These are phyloP conservation scores for Oreochromis grahami DNA, from an alignment of 2,797 vertebrate genomes.

Conservation along the genomic window DNA sequence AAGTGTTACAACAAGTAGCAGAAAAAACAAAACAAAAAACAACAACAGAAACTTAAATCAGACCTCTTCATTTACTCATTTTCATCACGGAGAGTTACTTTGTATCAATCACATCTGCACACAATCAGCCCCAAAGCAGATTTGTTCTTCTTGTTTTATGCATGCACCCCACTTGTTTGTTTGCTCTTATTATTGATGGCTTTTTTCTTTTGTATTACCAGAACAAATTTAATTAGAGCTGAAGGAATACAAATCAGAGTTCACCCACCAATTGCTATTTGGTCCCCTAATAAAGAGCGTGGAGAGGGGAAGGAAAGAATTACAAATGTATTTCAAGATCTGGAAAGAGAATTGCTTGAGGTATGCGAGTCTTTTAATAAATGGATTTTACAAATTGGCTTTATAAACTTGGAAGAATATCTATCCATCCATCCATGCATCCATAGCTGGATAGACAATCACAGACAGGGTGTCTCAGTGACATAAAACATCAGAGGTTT, in stretches of 20 bases:
- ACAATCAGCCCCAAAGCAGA: constrained; percentile 47
- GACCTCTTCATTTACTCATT: constrained; percentile 25
- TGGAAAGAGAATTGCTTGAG: constrained; percentile 35
- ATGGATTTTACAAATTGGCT: constrained; percentile 29
- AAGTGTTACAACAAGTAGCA: not conserved
- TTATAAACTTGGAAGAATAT: not conserved
- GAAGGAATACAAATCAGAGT: constrained; percentile 65
- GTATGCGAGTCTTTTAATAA: constrained; percentile 42
- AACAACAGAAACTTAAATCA: not conserved
- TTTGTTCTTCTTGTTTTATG: constrained; percentile 48
- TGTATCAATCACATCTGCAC: constrained; percentile 48
- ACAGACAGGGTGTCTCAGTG: not conserved
- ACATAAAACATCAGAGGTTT: not conserved
- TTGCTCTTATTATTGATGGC: constrained; percentile 62
- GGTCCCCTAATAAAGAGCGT: constrained; percentile 55
- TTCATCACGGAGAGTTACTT: constrained; percentile 9
- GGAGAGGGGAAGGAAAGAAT: constrained; percentile 42
- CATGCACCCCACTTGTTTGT: constrained; percentile 54
- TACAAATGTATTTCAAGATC: constrained; percentile 54
- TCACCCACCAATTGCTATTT: constrained; percentile 60
- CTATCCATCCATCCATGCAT: not conserved
- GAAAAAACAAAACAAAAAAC: not conserved
- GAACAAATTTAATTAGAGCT: constrained; percentile 71
- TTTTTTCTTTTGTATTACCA: constrained; percentile 67
- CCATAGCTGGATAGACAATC: not conserved